Evolutionary conservation across 1,140 invertebrate species (phyloP), one percentile per base, ranked within the genome.

Genomic region (Vanessa tameamea): DNA sequence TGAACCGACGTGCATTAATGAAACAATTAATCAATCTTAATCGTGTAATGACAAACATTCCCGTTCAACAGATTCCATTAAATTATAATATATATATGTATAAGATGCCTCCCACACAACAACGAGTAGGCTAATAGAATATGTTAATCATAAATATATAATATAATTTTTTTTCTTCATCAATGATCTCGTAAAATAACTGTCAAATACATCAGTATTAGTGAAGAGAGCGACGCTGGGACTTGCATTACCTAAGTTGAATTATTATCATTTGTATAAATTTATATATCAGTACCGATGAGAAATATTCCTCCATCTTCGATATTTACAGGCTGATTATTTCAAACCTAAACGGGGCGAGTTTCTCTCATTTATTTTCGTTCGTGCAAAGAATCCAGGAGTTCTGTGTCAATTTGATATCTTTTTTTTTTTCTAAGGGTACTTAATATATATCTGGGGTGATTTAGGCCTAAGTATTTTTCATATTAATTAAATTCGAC

Each of bases 331-430:
- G 53, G 61, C 12, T 48, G 55, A 51, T 37, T 67, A 67, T 73
- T 68, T 66, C 71, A 59, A 64, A 55, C n/a, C 69, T 63, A 72
- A 72, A 47, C 76, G 69, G 64, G 65, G 61, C 65, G 65, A 51
- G 73, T 69, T 73, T 78, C 61, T 64, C 51, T 57, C 64, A 75
- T 72, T 78, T 72, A 75, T 75, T 78, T 71, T 72, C 69, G 59
- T 69, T 75, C 67, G 72, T 72, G 69, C 43, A 53, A 78, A 73
- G 61, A 68, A 77, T 65, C 59, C 59, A 55, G 61, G 67, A 64
- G 66, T 6, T n/a, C 15, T 55, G 8, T 43, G 9, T 43, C 37
- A 43, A 43, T 43, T 0, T 43, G 3, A 11, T 43, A 11, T 43
- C 1, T 9, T 43, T 31, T 31, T 31, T n/a, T 31, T 1, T 31